phyloP scores from a whole-genome alignment of 2,113 vertebrate genomes.

The Trogon melanurus region DNA sequence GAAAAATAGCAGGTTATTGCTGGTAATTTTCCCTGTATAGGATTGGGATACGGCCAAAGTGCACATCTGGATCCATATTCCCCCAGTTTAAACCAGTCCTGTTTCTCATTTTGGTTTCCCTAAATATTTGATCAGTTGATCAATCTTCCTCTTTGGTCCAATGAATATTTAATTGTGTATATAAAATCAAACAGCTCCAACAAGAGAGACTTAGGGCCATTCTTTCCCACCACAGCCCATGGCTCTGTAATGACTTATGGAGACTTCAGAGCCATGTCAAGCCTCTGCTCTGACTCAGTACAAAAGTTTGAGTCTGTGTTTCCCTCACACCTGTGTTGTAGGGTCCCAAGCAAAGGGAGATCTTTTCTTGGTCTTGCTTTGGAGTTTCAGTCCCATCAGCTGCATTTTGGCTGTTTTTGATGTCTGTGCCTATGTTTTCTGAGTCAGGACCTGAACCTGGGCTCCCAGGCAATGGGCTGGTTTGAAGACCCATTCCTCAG shows the following conservation, averaged over 20 bases:
- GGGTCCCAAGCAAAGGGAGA: not conserved
- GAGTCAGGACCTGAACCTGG: not conserved
- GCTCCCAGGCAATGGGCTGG: rapidly evolving
- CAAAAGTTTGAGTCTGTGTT: not conserved
- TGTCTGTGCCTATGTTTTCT: not conserved
- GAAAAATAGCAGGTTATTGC: not conserved
- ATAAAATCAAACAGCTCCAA: not conserved
- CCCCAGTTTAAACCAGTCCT: not conserved
- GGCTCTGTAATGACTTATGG: not conserved
- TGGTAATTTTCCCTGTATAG: not conserved
- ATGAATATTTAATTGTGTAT: not conserved
- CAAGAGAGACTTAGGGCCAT: not conserved
- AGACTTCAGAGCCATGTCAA: not conserved
- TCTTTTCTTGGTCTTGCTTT: not conserved
- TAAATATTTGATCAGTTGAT: not conserved
- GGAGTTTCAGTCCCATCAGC: not conserved
- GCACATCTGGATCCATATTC: not conserved
- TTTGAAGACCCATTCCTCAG: not conserved
- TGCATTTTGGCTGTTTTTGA: not conserved
- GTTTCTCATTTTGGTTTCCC: not conserved
- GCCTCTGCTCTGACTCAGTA: not conserved
- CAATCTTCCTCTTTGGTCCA: not conserved
- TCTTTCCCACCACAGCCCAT: not conserved
- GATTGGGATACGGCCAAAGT: not conserved
- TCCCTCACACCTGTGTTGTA: rapidly evolving